phyloP scores from a whole-genome alignment of 2,888 invertebrate genomes.

The Pterobdella sp. region DNA sequence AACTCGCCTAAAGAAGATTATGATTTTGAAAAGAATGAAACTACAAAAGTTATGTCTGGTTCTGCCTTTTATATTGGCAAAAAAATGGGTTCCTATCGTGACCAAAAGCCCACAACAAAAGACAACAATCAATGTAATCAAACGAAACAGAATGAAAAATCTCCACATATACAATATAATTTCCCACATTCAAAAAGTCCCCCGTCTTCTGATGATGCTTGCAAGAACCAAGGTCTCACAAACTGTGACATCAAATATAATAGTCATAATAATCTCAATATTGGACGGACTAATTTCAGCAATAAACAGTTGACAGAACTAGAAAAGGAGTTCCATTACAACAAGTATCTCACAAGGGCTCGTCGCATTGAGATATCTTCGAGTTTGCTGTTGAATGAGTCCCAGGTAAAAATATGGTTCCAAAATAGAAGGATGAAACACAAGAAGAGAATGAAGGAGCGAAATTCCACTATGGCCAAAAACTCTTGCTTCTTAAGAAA shows the following conservation, averaged over 20 bases:
- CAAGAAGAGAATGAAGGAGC: slow-evolving; percentile 50
- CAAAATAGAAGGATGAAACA: slow-evolving; percentile 52
- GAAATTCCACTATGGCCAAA: neutral
- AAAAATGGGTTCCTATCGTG: too few relatives aligned
- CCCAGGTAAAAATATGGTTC: slow-evolving; percentile 61
- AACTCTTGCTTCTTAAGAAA: neutral
- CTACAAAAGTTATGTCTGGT: too few relatives aligned
- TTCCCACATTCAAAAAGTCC: too few relatives aligned
- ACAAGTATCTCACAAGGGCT: slow-evolving; percentile 93
- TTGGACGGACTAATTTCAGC: slow-evolving; percentile 92
- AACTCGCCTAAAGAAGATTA: too few relatives aligned
- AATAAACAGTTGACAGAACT: slow-evolving; percentile 97
- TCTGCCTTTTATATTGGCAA: too few relatives aligned
- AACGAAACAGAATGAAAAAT: too few relatives aligned
- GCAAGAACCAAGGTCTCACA: neutral
- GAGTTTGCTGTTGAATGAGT: slow-evolving; percentile 73
- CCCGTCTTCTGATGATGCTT: neutral
- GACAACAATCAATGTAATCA: too few relatives aligned
- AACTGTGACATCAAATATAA: neutral
- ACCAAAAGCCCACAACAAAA: too few relatives aligned
- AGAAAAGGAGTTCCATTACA: slow-evolving; percentile 98
- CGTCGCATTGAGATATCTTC: slow-evolving; percentile 95
- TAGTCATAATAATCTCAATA: too few relatives aligned
- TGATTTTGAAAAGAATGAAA: too few relatives aligned
- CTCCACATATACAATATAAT: too few relatives aligned